Evolutionary conservation across 2,888 invertebrate species (phyloP).

Genomic region (Marronus borbonicus): DNA sequence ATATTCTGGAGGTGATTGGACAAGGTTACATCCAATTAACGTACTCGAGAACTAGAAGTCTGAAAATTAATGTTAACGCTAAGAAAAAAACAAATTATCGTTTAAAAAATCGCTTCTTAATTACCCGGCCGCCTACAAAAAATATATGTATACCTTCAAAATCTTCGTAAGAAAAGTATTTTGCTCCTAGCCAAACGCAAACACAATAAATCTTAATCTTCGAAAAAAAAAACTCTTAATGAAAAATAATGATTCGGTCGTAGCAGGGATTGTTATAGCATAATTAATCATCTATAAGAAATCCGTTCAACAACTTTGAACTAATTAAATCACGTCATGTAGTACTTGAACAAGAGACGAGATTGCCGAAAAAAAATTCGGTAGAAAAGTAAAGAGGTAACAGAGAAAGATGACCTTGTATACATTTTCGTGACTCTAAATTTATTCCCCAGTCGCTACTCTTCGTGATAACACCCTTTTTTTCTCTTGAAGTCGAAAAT

Average conservation of each 20-base stretch:
- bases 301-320: conserved; percentile 41
- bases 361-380: conserved; percentile 5
- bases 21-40: too few relatives aligned
- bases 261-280: conserved; percentile 29
- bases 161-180: conserved; percentile 19
- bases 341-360: conserved; percentile 31
- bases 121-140: not conserved
- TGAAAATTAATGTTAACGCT: not conserved
- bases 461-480: not conserved
- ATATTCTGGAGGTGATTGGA: too few relatives aligned
- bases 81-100: not conserved
- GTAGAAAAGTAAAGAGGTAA: not conserved
- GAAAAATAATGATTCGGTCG: conserved; percentile 36
- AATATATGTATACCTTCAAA: conserved; percentile 11
- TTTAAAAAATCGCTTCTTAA: conserved; percentile 6
- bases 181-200: not conserved
- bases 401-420: not conserved
- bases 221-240: conserved; percentile 27
- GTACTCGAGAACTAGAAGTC: too few relatives aligned
- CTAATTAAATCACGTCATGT: conserved; percentile 38
- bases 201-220: conserved; percentile 37
- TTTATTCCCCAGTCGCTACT: conserved; percentile 19
- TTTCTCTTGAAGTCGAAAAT: not conserved
- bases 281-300: conserved; percentile 46
- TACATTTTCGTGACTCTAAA: conserved; percentile 12